These are phyloP conservation scores for Chiloscyllium punctatum DNA, from an alignment of 2,797 vertebrate species.

Conservation along the genomic window DNA sequence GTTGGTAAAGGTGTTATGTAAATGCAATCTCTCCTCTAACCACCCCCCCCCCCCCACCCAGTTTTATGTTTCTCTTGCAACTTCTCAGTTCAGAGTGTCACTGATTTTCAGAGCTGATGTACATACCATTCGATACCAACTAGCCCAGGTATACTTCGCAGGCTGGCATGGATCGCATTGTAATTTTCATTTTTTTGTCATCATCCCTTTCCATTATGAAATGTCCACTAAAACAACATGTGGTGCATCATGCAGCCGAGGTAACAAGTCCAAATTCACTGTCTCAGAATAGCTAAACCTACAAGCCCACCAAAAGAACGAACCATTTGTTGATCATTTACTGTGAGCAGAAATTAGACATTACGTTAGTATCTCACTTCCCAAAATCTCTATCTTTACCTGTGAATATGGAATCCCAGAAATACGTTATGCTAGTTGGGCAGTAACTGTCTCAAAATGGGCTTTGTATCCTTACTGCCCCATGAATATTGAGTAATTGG, in stretches of 20 bases:
- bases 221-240: background rate
- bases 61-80: background rate
- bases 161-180: background rate
- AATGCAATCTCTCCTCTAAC: background rate
- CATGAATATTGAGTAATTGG: no score
- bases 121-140: background rate
- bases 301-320: background rate
- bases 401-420: background rate
- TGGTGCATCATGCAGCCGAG: background rate
- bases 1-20: background rate
- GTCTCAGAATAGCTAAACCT: background rate
- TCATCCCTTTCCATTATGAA: background rate
- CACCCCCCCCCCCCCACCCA: background rate
- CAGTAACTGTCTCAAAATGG: no score
- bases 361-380: background rate
- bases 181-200: background rate
- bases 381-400: background rate
- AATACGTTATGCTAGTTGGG: background rate
- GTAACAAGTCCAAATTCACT: background rate
- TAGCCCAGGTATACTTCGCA: background rate
- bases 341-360: background rate
- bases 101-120: background rate
- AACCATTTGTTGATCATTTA: background rate
- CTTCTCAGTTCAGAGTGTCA: background rate
- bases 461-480: no score